These are phyloP conservation scores for Phoxinus dragarum DNA, from an alignment of 2,797 vertebrate species.

Conservation along the genomic window DNA sequence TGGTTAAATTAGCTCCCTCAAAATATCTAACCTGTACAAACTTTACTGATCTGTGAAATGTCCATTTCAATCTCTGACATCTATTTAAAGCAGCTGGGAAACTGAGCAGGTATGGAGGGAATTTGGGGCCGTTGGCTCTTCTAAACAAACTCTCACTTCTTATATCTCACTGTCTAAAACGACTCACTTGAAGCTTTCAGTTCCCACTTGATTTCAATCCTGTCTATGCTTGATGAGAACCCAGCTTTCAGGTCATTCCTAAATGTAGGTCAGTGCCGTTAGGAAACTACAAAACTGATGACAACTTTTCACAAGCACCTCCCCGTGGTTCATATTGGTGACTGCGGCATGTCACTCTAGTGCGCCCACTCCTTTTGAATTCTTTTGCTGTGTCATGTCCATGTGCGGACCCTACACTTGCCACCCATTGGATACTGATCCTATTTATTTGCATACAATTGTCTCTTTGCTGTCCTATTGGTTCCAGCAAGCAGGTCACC, in stretches of 20 bases:
- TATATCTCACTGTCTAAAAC: conserved; percentile 23
- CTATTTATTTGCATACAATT: conserved; percentile 48
- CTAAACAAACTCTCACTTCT: conserved; percentile 51
- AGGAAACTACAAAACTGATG: conserved; percentile 50
- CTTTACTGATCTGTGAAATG: neutral
- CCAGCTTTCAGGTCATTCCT: conserved; percentile 33
- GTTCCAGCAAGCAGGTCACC: conserved; percentile 26
- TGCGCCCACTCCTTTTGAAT: conserved; percentile 13
- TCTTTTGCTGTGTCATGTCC: conserved; percentile 36
- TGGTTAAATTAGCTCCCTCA: neutral
- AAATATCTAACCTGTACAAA: neutral
- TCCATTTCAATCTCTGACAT: conserved; percentile 31
- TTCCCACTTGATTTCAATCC: conserved; percentile 30
- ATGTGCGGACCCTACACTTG: conserved; percentile 3
- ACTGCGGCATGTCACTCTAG: conserved; percentile 10
- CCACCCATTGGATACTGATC: conserved; percentile 33
- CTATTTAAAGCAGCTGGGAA: conserved; percentile 74
- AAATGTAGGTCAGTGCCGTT: conserved; percentile 52
- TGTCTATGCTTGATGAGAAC: conserved; percentile 26
- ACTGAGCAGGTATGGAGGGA: conserved; percentile 66
- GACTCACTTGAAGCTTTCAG: conserved; percentile 16
- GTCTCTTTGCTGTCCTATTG: conserved; percentile 28
- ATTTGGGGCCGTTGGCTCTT: conserved; percentile 57
- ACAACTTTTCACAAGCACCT: conserved; percentile 2
- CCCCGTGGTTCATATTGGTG: conserved; percentile 15